These are phyloP conservation scores for Tryphoninae sp. DNA, from an alignment of 2,888 invertebrate species.

Conservation along the genomic window DNA sequence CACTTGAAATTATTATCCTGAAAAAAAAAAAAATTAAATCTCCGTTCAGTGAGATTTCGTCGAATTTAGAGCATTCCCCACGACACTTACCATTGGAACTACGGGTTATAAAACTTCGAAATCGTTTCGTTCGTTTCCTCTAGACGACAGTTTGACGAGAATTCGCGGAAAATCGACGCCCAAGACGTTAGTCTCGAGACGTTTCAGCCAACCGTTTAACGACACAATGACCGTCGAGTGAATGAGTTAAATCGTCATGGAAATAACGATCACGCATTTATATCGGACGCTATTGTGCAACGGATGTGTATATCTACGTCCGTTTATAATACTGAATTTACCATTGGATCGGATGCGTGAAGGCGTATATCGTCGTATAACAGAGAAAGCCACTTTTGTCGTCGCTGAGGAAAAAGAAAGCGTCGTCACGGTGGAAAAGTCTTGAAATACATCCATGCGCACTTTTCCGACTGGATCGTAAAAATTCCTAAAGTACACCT, in stretches of 20 bases:
- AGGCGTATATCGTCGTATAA: slow-evolving; percentile 14
- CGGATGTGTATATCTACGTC: slow-evolving; percentile 3
- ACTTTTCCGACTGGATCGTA: slow-evolving; percentile 45
- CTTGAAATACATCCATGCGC: neutral
- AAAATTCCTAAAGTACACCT: slow-evolving; percentile 52
- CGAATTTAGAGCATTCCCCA: neutral
- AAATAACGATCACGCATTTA: neutral
- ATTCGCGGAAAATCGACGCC: neutral
- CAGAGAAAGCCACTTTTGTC: slow-evolving; percentile 58
- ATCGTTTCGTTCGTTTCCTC: neutral
- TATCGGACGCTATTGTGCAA: neutral
- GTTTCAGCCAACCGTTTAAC: slow-evolving; percentile 27
- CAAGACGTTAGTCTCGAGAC: slow-evolving; percentile 5
- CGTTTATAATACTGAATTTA: slow-evolving; percentile 30
- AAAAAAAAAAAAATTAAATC: too few relatives aligned
- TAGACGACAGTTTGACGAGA: neutral
- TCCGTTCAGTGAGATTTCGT: neutral
- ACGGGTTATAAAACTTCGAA: slow-evolving; percentile 1
- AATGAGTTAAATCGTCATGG: slow-evolving; percentile 22
- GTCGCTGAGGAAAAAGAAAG: slow-evolving; percentile 37
- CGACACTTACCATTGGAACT: neutral
- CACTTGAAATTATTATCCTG: neutral
- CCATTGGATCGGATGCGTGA: neutral
- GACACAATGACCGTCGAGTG: slow-evolving; percentile 11
- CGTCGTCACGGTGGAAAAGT: slow-evolving; percentile 42